Percentiles rank a stretch among this genome's conserved stretches.
Conservation (phyloP, 2,888 invertebrate genomes). For the Diogma glabrata region DNA sequence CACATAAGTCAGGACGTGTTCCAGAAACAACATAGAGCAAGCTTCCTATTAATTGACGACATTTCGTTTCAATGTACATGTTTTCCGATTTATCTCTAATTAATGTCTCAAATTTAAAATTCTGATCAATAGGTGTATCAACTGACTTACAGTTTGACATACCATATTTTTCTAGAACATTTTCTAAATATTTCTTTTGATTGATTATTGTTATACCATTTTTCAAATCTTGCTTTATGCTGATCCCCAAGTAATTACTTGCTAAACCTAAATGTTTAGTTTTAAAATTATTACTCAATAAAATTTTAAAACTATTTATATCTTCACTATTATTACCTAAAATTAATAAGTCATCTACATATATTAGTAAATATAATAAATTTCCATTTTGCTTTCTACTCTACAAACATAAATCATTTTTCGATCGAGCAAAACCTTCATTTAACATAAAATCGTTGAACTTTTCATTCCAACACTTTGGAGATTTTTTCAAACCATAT, state of each 20-base stretch:
- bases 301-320: background rate
- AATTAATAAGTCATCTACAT: conserved; percentile 2
- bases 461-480: too few species aligned
- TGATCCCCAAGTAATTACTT: background rate
- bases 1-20: too few species aligned
- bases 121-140: conserved; percentile 8
- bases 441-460: too few species aligned
- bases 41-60: too few species aligned
- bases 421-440: too few species aligned
- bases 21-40: too few species aligned
- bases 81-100: too few species aligned
- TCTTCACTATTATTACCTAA: background rate
- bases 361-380: conserved; percentile 3
- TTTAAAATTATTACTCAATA: conserved; percentile 5
- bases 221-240: background rate
- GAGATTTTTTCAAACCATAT: too few species aligned
- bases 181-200: conserved; percentile 8
- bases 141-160: background rate
- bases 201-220: conserved; percentile 1
- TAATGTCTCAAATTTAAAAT: conserved; percentile 2
- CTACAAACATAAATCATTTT: conserved; percentile 1
- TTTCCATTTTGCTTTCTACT: background rate
- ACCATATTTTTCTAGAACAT: background rate
- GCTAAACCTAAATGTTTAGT: conserved; percentile 6
- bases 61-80: too few species aligned